A percentile compares a stretch with the other conserved stretches of the same genome.
Evolutionary conservation across 2,113 vertebrate genomes (phyloP).

Genomic region (Osmerus eperlanus): DNA sequence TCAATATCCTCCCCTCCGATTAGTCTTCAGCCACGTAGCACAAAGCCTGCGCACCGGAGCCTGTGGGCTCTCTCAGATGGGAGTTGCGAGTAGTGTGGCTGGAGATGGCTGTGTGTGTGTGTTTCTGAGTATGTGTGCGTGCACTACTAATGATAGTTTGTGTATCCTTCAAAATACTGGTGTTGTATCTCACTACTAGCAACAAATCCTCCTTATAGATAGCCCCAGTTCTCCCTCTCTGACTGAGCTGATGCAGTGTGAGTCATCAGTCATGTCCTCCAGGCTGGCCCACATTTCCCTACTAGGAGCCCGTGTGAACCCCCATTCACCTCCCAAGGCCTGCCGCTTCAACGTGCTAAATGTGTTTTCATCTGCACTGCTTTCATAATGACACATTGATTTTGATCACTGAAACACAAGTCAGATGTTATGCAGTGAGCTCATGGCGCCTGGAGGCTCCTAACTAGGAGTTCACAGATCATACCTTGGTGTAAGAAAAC

Average conservation of each 20-base stretch:
- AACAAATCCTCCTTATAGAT: slow-evolving; percentile 16
- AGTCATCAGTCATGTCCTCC: slow-evolving; percentile 32
- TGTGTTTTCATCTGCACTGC: slow-evolving; percentile 60
- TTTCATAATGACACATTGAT: slow-evolving; percentile 64
- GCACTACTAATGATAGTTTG: too few species aligned
- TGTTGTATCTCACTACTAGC: slow-evolving; percentile 5
- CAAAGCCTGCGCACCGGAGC: slow-evolving; percentile 32
- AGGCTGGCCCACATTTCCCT: not conserved
- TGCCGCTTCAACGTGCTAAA: slow-evolving; percentile 50
- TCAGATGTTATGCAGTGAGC: slow-evolving; percentile 71
- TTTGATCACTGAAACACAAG: slow-evolving; percentile 69
- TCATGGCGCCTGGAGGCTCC: slow-evolving; percentile 70
- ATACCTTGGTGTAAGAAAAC: slow-evolving; percentile 66
- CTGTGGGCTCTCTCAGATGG: slow-evolving; percentile 29
- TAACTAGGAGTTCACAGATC: slow-evolving; percentile 69
- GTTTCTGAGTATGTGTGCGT: slow-evolving; percentile 1
- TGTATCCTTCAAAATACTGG: not conserved
- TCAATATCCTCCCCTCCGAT: slow-evolving; percentile 48
- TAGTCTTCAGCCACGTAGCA: slow-evolving; percentile 30
- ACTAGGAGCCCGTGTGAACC: slow-evolving; percentile 6
- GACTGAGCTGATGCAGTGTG: slow-evolving; percentile 36
- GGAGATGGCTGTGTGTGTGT: slow-evolving; percentile 8
- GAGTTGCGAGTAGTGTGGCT: slow-evolving; percentile 8
- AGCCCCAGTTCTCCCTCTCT: slow-evolving; percentile 29
- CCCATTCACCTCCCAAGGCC: slow-evolving; percentile 50